Percentiles rank a stretch among this genome's conserved stretches.
phyloP scores from a whole-genome alignment of 2,888 invertebrate genomes.

The Standfussiana lucernea region DNA sequence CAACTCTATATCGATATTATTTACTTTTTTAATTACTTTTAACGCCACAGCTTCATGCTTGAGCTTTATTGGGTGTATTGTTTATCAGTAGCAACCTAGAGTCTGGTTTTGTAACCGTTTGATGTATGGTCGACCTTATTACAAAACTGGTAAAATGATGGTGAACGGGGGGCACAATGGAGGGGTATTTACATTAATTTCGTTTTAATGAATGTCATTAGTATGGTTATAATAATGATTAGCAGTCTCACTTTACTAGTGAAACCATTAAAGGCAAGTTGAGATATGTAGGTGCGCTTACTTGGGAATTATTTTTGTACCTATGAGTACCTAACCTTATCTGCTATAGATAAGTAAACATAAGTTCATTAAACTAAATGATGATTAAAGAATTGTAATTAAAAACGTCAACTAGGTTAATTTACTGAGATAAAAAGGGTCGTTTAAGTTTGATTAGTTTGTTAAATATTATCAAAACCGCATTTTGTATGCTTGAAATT shows the following conservation, averaged over 20 bases:
- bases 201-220: conserved; percentile 5
- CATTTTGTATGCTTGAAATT: not conserved
- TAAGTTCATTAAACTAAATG: no score
- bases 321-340: not conserved
- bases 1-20: conserved; percentile 55
- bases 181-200: no score
- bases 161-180: no score
- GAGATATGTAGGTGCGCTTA: not conserved
- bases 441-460: not conserved
- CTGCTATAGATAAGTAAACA: not conserved
- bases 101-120: not conserved
- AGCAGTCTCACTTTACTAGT: not conserved
- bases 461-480: not conserved
- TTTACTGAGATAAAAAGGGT: not conserved
- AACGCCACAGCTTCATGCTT: not conserved
- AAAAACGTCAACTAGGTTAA: not conserved
- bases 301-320: not conserved
- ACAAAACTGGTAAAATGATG: not conserved
- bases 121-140: not conserved
- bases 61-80: not conserved
- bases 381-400: not conserved
- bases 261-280: not conserved
- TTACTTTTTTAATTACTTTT: conserved; percentile 24
- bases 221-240: not conserved
- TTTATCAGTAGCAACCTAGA: not conserved